phyloP scores from a whole-genome alignment of 2,113 vertebrate genomes.

The Maccullochella peelii region DNA sequence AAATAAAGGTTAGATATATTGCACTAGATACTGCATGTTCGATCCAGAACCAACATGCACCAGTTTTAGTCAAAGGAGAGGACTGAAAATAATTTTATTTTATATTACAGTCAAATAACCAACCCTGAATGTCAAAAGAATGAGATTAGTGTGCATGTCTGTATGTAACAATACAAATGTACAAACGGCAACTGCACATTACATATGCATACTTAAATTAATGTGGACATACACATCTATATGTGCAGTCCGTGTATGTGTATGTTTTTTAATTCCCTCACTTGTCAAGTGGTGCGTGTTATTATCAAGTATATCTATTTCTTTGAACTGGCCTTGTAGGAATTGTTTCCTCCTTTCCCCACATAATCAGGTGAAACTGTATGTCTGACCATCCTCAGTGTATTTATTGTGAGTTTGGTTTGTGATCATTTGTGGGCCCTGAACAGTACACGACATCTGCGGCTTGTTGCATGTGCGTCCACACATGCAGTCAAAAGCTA shows the following conservation, averaged over 20 bases:
- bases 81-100: not conserved
- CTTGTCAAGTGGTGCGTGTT: not conserved
- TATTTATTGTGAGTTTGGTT: slow-evolving; percentile 3
- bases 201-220: slow-evolving; percentile 4
- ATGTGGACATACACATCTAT: not conserved
- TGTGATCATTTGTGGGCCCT: not conserved
- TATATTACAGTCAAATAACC: not conserved
- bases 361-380: no score
- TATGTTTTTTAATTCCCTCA: not conserved
- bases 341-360: not conserved
- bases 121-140: not conserved
- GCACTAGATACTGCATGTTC: not conserved
- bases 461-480: not conserved
- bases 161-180: not conserved
- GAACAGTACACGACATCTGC: not conserved
- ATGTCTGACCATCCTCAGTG: not conserved
- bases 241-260: not conserved
- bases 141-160: not conserved
- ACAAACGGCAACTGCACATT: no score
- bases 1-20: not conserved
- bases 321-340: not conserved
- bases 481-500: not conserved
- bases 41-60: not conserved
- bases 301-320: not conserved
- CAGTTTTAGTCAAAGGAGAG: not conserved